Conservation (phyloP, 2,888 invertebrate species). For the Diplazon laetatorius region DNA sequence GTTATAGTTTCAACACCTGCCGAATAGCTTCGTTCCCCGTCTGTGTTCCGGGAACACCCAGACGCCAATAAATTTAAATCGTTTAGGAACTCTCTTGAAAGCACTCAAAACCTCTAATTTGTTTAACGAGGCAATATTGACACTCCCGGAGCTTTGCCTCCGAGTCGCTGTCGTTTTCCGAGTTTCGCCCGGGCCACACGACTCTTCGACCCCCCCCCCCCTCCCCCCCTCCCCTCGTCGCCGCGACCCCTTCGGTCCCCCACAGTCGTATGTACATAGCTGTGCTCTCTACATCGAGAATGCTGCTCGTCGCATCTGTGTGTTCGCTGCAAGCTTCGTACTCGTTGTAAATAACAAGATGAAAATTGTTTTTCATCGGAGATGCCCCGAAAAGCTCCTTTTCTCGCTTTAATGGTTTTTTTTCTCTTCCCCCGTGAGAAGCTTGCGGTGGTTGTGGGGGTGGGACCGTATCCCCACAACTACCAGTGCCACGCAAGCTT, state of each 20-base stretch:
- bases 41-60: background rate
- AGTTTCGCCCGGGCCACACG: constrained; percentile 3
- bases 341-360: background rate
- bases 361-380: constrained; percentile 27
- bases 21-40: background rate
- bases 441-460: too few relatives aligned
- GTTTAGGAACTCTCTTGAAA: constrained; percentile 55
- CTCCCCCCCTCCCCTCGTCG: constrained; percentile 7
- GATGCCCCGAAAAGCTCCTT: too few relatives aligned
- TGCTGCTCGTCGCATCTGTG: constrained; percentile 4
- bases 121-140: constrained; percentile 62
- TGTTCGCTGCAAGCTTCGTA: constrained; percentile 10
- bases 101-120: constrained; percentile 61
- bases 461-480: too few relatives aligned
- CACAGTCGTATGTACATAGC: constrained; percentile 22
- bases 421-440: too few relatives aligned
- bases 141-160: constrained; percentile 55
- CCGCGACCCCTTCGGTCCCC: background rate
- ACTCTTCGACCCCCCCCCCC: too few relatives aligned
- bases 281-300: constrained; percentile 3
- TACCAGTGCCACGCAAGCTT: too few relatives aligned
- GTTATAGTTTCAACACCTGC: background rate
- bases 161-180: constrained; percentile 38
- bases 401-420: too few relatives aligned
- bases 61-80: constrained; percentile 58